Evolutionary conservation across 2,888 invertebrate genomes (phyloP), one percentile per base, ranked within the genome.

Genomic region (Apamea crenata): DNA sequence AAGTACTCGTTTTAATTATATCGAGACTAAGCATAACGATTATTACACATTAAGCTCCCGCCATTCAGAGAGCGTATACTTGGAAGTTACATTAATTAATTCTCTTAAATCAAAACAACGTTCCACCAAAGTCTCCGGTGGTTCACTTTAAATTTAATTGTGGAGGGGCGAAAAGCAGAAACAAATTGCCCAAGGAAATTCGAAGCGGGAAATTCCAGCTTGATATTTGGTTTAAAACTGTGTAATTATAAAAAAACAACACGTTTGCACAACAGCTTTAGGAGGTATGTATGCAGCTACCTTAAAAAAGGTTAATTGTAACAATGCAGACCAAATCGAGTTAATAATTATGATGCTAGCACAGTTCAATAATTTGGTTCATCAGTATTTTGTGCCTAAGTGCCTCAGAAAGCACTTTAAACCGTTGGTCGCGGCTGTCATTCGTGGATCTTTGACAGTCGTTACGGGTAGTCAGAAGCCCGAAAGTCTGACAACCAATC

Each of bases 31-130:
- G 83, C 88, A 90, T 92, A 90, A 91, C 88, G 90, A 92, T 92
- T 91, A 92, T 92, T 91, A 90, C 90, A 91, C 92, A 93, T 94
- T 92, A 92, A 92, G 88, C 86, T 61, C 82, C 81, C 86, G 81
- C 89, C 90, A 91, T 92, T 91, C 88, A 90, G 88, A 84, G 88
- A 88, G 87, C 92, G 90, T 91, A 91, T 91, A 91, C 92, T 91
- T 90, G 88, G 90, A 93, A 93, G 91, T 94, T 91, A 93, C 92
- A 92, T 92, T 94, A 94, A 95, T 95, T 94, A 95, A 95, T 94
- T 94, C 93, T 90, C 93, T 94, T 95, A 95, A 95, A 95, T 95
- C 95, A 95, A 95, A 95, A 95, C 95, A 95, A 94, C 92, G 93
- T 90, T 91, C 91, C 92, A 91, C 89, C 89, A 89, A 89, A 93